Evolutionary conservation across 2,797 vertebrate genomes (phyloP).

Genomic region (Thamnophis elegans): DNA sequence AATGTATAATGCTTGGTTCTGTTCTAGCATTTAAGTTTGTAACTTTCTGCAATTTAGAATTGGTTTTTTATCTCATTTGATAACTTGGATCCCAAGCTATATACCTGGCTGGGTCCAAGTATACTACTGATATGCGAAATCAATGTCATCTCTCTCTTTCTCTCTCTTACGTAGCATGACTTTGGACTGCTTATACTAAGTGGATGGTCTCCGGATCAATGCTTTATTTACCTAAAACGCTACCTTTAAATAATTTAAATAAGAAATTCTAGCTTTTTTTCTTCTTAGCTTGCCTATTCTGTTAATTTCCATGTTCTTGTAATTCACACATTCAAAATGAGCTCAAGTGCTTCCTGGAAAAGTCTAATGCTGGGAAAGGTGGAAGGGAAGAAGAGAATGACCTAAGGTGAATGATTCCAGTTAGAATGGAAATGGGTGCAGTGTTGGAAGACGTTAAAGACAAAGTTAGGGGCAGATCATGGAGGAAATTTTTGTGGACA

Average conservation of each 20-base stretch:
- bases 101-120: neutral
- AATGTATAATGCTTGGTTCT: neutral
- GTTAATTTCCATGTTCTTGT: neutral
- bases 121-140: neutral
- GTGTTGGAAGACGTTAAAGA: neutral
- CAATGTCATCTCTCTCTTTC: neutral
- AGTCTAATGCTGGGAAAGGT: neutral
- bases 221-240: conserved; percentile 19
- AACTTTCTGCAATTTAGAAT: neutral
- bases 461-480: neutral
- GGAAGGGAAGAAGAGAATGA: neutral
- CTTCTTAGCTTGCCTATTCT: conserved; percentile 7
- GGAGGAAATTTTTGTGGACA: neutral
- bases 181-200: neutral
- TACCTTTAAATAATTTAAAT: conserved; percentile 64
- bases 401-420: neutral
- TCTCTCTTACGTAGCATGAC: neutral
- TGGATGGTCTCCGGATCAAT: neutral
- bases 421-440: neutral
- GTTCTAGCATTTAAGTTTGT: neutral
- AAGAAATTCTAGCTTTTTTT: conserved; percentile 11
- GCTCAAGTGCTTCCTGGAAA: neutral
- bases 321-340: fast-evolving
- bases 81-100: too few species aligned
- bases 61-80: neutral